Base-by-base conservation (phyloP, 2,113 vertebrate genomes). In the Polyodon spathula region DNA sequence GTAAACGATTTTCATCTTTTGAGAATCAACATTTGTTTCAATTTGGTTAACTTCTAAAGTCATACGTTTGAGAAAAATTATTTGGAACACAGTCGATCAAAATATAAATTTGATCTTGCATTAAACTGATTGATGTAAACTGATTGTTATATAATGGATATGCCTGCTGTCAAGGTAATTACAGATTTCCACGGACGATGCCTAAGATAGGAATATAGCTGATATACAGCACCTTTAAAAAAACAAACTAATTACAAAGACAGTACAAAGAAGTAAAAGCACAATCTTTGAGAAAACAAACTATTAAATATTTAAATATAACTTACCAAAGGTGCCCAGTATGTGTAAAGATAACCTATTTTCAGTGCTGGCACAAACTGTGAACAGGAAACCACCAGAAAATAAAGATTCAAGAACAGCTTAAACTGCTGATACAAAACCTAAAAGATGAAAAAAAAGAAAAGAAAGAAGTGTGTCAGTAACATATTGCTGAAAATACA, bases 351-450 rank as follows among this genome's bases (percentile, higher is more conserved):
- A 77, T 95, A 98, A 72, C 96, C 95, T 60, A 98, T 98, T 76
- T 97, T 97, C 82, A 99, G 66, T 14, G 92, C 90, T 39, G 95
- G 90, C 56, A 89, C 84, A 90, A 98, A 98, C 84, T 99, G 96
- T 37, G 95, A 97, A 74, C 93, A 98, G 76, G 96, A 91, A 63
- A 98, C 94, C 61, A 97, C 76, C 81, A 99, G 89, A 72, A 99
- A 99, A 84, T 98, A 99, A 69, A 99, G 88, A 74, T 99, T 99
- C 85, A 99, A 86, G 88, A 99, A 99, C 88, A 99, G 95, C 88
- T 98, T 99, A 92, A 99, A 99, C 74, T 98, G 95, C 82, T 98
- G 93, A 82, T 95, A 98, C 56, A 99, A 89, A 86, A 98, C 94
- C 95, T 98, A 83, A 76, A 88, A 85, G 60, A 66, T 57, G 75